These are phyloP conservation scores for Simalia tracyae DNA, from an alignment of 2,797 vertebrate genomes.

Conservation along the genomic window DNA sequence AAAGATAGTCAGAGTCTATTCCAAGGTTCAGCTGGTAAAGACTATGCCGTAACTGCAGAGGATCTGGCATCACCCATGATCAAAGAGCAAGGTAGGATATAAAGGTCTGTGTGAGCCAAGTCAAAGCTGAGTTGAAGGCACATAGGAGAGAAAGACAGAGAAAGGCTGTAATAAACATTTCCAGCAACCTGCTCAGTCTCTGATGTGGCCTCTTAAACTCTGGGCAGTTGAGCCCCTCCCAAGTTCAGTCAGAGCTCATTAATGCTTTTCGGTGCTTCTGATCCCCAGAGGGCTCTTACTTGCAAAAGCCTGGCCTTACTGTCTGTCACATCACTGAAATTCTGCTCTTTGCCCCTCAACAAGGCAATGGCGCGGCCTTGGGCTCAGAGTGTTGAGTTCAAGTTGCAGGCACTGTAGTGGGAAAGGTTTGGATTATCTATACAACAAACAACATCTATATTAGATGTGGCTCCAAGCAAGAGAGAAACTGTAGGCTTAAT, in stretches of 20 bases:
- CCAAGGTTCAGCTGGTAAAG: not conserved
- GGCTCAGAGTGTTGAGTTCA: not conserved
- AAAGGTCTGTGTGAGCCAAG: not conserved
- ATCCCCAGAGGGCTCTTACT: not conserved
- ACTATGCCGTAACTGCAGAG: not conserved
- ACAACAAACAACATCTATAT: not conserved
- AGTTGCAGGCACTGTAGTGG: not conserved
- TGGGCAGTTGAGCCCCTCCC: not conserved
- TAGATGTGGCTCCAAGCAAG: not conserved
- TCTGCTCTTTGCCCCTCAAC: not conserved
- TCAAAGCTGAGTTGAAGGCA: not conserved
- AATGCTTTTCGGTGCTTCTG: not conserved
- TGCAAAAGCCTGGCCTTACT: not conserved
- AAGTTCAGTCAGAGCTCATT: not conserved
- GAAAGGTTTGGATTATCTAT: not conserved
- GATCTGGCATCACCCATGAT: not conserved
- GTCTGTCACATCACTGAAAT: not conserved
- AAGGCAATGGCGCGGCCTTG: not conserved
- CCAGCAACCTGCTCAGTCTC: not conserved
- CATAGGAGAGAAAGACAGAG: not conserved
- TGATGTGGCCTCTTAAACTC: not conserved
- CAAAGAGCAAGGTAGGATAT: not conserved
- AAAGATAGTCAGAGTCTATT: not conserved
- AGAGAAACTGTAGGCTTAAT: not conserved
- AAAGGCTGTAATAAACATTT: not conserved